phyloP scores from a whole-genome alignment of 2,113 vertebrate genomes.

The Suncus etruscus region DNA sequence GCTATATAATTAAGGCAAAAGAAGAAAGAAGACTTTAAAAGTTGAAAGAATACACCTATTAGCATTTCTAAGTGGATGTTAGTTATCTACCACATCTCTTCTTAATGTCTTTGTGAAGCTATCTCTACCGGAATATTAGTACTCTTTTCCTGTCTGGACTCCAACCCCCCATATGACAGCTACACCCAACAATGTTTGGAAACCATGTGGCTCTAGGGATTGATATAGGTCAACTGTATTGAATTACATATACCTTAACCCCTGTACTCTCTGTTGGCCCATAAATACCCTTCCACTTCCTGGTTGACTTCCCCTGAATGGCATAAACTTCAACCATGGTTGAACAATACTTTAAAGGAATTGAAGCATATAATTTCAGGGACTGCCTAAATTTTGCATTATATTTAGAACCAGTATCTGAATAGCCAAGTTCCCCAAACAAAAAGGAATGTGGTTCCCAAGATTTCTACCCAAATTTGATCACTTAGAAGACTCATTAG shows the following conservation, averaged over 20 bases:
- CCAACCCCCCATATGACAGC: too few species aligned
- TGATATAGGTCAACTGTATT: too few species aligned
- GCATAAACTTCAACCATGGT: background rate
- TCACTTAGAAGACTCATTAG: background rate
- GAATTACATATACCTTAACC: too few species aligned
- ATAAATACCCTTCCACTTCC: background rate
- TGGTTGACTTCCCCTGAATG: background rate
- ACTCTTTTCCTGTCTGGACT: background rate
- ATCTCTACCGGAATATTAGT: background rate
- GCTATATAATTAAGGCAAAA: slow-evolving; percentile 30
- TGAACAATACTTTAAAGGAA: background rate
- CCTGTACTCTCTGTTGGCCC: too few species aligned
- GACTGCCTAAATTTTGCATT: background rate
- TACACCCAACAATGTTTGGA: too few species aligned
- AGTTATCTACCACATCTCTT: background rate
- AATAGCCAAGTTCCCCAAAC: background rate
- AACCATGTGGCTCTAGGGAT: too few species aligned
- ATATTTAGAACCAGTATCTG: background rate
- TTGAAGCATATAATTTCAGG: slow-evolving; percentile 29
- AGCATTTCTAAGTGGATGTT: background rate
- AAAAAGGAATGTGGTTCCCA: background rate
- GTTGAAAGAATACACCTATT: background rate
- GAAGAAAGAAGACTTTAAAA: background rate
- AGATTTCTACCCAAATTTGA: slow-evolving; percentile 6
- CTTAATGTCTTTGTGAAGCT: background rate